Conservation (phyloP, 2,113 vertebrate genomes). For the Pholis gunnellus region DNA sequence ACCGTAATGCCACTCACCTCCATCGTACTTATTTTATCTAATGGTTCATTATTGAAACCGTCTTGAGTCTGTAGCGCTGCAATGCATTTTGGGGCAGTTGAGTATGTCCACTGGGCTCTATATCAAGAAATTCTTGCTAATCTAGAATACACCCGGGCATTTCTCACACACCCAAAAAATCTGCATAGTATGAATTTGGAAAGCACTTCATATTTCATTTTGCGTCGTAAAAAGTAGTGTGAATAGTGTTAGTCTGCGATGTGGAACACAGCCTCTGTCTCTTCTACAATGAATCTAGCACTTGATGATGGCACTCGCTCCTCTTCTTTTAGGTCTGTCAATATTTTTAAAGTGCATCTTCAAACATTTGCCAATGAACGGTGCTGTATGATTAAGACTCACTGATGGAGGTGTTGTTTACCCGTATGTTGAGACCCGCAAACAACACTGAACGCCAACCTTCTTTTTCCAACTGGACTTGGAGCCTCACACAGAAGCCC, state of each 20-base stretch:
- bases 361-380: conserved; percentile 4
- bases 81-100: background rate
- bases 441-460: background rate
- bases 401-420: conserved; percentile 4
- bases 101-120: background rate
- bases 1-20: background rate
- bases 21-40: background rate
- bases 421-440: conserved; percentile 4
- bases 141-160: background rate
- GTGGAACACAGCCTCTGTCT: background rate
- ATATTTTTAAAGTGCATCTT: conserved; percentile 3
- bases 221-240: background rate
- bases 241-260: background rate
- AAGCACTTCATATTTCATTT: background rate
- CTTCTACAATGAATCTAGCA: background rate
- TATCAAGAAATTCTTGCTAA: background rate
- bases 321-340: background rate
- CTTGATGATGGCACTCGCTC: background rate
- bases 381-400: background rate
- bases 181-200: background rate
- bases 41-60: background rate
- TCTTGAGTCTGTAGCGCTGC: background rate
- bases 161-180: background rate
- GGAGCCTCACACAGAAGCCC: background rate
- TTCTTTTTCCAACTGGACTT: background rate